phyloP scores from a whole-genome alignment of 2,888 invertebrate species.

The Matsumyia berberina region DNA sequence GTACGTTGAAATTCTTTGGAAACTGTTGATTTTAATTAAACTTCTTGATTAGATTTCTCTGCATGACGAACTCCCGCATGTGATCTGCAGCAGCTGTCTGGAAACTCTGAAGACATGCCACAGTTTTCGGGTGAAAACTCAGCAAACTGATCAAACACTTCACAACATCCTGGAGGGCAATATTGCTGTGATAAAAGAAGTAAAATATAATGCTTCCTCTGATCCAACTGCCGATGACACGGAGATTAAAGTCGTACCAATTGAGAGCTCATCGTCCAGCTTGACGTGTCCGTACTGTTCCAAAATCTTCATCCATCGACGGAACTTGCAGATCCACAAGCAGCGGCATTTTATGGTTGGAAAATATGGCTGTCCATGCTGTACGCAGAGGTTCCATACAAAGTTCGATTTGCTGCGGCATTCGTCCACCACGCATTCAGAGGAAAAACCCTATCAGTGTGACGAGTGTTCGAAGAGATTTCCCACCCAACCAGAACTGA shows the following conservation, averaged over 20 bases:
- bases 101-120: conserved; percentile 6
- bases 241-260: conserved; percentile 4
- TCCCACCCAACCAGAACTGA: conserved; percentile 48
- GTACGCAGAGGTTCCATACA: conserved; percentile 41
- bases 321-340: conserved; percentile 45
- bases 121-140: conserved; percentile 41
- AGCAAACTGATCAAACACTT: conserved; percentile 43
- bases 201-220: not conserved
- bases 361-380: conserved; percentile 25
- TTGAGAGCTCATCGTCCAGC: not conserved
- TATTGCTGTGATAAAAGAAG: conserved; percentile 25
- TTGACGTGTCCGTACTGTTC: conserved; percentile 38
- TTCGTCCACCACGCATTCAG: conserved; percentile 13
- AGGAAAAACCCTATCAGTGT: conserved; percentile 4
- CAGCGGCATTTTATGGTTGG: conserved; percentile 41
- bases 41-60: conserved; percentile 1
- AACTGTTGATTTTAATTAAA: not conserved
- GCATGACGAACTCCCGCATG: conserved; percentile 3
- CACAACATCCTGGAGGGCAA: conserved; percentile 18
- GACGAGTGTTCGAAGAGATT: conserved; percentile 21
- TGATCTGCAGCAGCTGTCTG: conserved; percentile 27
- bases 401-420: conserved; percentile 47
- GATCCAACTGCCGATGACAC: not conserved
- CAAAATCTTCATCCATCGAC: conserved; percentile 18
- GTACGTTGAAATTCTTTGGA: not conserved